These are phyloP conservation scores for Urocitellus parryii DNA, from an alignment of 2,113 vertebrate species.

Conservation along the genomic window DNA sequence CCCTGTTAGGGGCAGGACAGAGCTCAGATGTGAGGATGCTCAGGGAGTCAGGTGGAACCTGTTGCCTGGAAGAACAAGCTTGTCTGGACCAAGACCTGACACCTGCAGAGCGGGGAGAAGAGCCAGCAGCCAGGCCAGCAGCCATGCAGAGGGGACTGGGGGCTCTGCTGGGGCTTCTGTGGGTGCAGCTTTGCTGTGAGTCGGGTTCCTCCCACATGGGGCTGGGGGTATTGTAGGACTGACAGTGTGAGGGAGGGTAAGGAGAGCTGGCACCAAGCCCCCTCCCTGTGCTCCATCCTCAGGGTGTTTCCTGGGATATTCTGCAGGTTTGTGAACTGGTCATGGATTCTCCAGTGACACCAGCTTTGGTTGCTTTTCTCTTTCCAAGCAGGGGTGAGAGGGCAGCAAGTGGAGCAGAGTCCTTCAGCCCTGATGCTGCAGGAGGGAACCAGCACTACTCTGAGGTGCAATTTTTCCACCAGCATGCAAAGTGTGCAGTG, in stretches of 20 bases:
- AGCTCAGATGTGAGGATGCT: not conserved
- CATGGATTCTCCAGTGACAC: not conserved
- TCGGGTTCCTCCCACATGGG: no score
- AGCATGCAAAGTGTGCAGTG: no score
- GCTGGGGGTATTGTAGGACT: no score
- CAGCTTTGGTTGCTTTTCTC: not conserved
- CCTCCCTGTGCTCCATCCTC: no score
- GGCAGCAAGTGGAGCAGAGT: not conserved
- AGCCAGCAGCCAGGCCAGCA: no score
- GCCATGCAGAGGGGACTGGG: no score
- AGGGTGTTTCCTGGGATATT: no score
- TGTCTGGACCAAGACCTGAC: no score
- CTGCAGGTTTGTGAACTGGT: not conserved
- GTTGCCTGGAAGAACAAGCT: not conserved
- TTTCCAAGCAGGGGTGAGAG: conserved; percentile 51
- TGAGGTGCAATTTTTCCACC: conserved; percentile 21
- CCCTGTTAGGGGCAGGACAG: no score
- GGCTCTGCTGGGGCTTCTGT: no score
- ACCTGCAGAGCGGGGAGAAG: not conserved
- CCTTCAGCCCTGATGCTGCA: not conserved
- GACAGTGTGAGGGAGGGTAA: no score
- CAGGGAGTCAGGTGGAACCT: not conserved
- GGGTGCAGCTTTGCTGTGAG: no score
- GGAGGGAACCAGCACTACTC: not conserved
- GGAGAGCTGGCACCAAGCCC: not conserved